Base-by-base conservation (phyloP, 1,140 invertebrate species). In the Pachypsylla venusta region DNA sequence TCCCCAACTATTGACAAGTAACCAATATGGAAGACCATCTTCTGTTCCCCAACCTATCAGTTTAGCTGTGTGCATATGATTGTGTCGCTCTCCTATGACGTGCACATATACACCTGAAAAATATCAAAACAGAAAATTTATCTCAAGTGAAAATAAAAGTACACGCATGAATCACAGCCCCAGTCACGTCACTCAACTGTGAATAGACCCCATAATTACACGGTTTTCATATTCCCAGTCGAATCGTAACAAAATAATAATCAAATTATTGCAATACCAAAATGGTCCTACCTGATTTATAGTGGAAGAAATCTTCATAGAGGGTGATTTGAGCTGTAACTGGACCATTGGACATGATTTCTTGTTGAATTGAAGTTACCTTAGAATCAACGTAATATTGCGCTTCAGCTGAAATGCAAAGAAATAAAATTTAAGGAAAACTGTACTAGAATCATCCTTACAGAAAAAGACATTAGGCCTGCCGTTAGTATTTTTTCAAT, bases 1-100 rank as follows among this genome's bases (percentile, higher is more conserved):
- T 70, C 93, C 93, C 90, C 91, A 95, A 0, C 87, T 92, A 73
- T 95, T 95, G 39, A 84, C 88, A 64, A 90, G 79, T 1, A 91
- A 75, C 92, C 92, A 95, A 69, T 93, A 95, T 25, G 84, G 82
- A 39, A 42, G 27, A 2, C 42, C 39, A 1, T 58, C 56, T 30
- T 65, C 62, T 7, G 61, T 62, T 25, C 82, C 82, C 78, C 80
- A 85, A 20, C 91, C 91, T 12, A 94, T 71, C 25, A 95, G 83
- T 67, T 84, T 86, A 28, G 94, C 81, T 25, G 92, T 90, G 73
- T 95, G 91, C 72, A 95, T 90, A 5, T 89, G 88, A 25, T 90
- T 90, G 16, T 92, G 75, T 19, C 73, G 75, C n/a, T 76, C 69
- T 40, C 89, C 89, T 40, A 76, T 72, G 1, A 80, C 78, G 68